These are phyloP conservation scores for Chroicocephalus ridibundus DNA, from an alignment of 2,113 vertebrate genomes.

Conservation along the genomic window DNA sequence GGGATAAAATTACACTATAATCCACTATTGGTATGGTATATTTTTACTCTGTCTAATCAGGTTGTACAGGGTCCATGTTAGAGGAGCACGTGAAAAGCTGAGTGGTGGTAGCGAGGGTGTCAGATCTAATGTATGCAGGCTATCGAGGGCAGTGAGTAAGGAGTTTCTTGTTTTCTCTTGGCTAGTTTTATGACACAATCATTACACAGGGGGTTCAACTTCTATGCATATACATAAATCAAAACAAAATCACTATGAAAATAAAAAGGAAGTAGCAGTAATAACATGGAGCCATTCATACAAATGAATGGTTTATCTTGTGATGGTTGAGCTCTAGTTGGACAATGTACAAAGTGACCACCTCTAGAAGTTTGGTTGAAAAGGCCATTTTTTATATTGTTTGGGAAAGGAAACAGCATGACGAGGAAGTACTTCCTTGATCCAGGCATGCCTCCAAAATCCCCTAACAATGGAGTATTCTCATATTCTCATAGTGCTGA, in stretches of 20 bases:
- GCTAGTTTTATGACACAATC: neutral
- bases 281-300: constrained; percentile 59
- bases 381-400: constrained; percentile 74
- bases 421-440: constrained; percentile 76
- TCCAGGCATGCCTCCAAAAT: constrained; percentile 58
- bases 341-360: constrained; percentile 72
- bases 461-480: constrained; percentile 71
- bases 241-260: constrained; percentile 63
- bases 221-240: constrained; percentile 53
- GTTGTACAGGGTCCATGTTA: neutral
- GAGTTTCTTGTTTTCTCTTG: neutral
- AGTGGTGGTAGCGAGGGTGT: neutral
- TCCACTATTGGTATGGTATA: neutral
- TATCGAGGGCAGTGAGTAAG: neutral
- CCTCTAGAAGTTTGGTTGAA: constrained; percentile 60
- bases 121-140: neutral
- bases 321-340: constrained; percentile 11
- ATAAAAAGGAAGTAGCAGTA: constrained; percentile 66
- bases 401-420: constrained; percentile 78
- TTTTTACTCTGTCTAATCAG: neutral
- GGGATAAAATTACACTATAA: neutral
- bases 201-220: neutral
- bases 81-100: neutral
- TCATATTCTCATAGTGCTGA: constrained; percentile 59
- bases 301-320: constrained; percentile 55